Evolutionary conservation across 2,797 vertebrate species (phyloP).

Genomic region (Poecilia velifera): DNA sequence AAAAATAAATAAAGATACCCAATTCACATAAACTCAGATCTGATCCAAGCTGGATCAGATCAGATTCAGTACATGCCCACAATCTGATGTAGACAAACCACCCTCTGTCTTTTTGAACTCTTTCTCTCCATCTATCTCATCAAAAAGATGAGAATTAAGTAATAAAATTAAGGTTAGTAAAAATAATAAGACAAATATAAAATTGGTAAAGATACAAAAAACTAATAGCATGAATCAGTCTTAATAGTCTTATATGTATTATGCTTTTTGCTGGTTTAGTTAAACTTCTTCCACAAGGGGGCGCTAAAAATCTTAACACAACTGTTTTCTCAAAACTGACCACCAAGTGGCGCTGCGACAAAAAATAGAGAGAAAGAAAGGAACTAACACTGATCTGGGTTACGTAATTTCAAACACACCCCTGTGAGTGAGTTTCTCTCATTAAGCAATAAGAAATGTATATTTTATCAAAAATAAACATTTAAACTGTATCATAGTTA

Average conservation of each 20-base stretch:
- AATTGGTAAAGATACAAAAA: too few species aligned
- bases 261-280: background rate
- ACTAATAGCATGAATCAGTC: too few species aligned
- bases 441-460: background rate
- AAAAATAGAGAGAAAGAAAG: slow-evolving; percentile 10
- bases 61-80: background rate
- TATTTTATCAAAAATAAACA: background rate
- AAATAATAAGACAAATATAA: too few species aligned
- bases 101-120: background rate
- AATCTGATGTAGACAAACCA: background rate
- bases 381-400: slow-evolving; percentile 16
- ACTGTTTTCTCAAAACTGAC: slow-evolving; percentile 36
- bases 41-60: background rate
- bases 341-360: slow-evolving; percentile 55
- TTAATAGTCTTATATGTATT: background rate
- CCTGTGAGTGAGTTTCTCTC: slow-evolving; percentile 3
- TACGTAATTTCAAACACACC: slow-evolving; percentile 35
- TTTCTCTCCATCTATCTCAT: slow-evolving; percentile 5
- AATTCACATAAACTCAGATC: background rate
- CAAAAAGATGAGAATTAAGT: background rate
- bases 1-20: background rate
- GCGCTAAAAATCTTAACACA: slow-evolving; percentile 13
- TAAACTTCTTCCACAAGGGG: slow-evolving; percentile 26
- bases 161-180: too few species aligned
- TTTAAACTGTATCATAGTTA: background rate